Base-by-base conservation (phyloP, 2,888 invertebrate species). In the Pyrochroa serraticornis region DNA sequence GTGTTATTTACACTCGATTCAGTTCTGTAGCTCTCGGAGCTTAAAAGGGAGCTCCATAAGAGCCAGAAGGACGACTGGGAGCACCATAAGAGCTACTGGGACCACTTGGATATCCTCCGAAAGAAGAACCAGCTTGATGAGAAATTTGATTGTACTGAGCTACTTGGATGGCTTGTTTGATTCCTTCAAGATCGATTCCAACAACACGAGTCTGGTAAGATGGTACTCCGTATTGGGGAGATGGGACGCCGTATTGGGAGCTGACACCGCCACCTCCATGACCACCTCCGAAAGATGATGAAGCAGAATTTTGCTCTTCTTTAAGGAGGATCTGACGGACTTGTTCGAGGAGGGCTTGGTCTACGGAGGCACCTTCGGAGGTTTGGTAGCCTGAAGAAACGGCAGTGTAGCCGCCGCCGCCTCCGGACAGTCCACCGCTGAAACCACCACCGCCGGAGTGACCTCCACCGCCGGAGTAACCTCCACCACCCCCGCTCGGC, bases 141-240 rank as follows among this genome's bases (percentile, higher is more conserved):
- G 82, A 82, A 64, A 83, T 79, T 81, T 92, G 91, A 69, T 89
- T 85, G 84, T 88, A 92, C 74, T 93, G 92, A 38, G 93, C 93
- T 63, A 93, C 92, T 78, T 93, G 92, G 80, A 93, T 90, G 69
- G 92, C 92, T 72, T 92, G 92, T 73, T 91, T 90, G 73, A 92
- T 90, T 63, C 90, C 92, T 72, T 92, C 93, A 64, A 93, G 87
- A 80, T 91, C 89, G 79, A 93, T 88, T 66, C 92, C 93, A 67
- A 92, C 91, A 52, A 93, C 92, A 69, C 89, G 85, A 65, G 84
- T 82, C 55, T 73, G 70, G 62, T 79, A 77, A 73, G 78, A 80
- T 74, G 79, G 88, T 63, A 83, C 88, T 61, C 89, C 89, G 79
- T 89, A 89, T 60, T 82, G 82, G 0, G 87, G 82, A 44, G 87